Conservation (phyloP, 2,888 invertebrate species). For the Papilio gigon region DNA sequence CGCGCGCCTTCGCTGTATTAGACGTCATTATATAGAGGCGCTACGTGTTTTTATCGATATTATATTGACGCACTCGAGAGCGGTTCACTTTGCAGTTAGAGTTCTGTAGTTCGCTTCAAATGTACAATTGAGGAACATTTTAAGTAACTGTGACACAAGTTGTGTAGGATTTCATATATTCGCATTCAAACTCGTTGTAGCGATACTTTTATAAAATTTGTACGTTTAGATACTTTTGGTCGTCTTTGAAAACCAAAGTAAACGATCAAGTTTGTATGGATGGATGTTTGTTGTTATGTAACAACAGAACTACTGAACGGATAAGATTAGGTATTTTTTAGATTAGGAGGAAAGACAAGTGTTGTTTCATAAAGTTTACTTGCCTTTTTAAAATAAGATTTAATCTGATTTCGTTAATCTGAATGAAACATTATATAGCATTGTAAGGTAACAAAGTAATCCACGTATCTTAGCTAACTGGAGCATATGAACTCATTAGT, state of each 20-base stretch:
- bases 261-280: no score
- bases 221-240: no score
- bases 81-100: conserved; percentile 8
- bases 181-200: no score
- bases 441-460: background rate
- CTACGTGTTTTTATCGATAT: conserved; percentile 25
- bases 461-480: conserved; percentile 18
- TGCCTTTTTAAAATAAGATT: no score
- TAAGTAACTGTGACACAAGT: background rate
- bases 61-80: conserved; percentile 15
- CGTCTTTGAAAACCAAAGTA: no score
- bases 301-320: no score
- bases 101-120: background rate
- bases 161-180: background rate
- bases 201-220: no score
- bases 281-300: no score
- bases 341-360: no score
- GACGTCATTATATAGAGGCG: conserved; percentile 17
- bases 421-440: background rate
- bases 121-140: background rate
- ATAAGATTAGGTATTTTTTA: no score
- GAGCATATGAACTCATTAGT: conserved; percentile 34
- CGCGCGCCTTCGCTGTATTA: conserved; percentile 36
- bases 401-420: background rate
- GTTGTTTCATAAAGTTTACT: background rate